Conservation (phyloP, 2,797 vertebrate species). For the Bryconaethiops microstoma region DNA sequence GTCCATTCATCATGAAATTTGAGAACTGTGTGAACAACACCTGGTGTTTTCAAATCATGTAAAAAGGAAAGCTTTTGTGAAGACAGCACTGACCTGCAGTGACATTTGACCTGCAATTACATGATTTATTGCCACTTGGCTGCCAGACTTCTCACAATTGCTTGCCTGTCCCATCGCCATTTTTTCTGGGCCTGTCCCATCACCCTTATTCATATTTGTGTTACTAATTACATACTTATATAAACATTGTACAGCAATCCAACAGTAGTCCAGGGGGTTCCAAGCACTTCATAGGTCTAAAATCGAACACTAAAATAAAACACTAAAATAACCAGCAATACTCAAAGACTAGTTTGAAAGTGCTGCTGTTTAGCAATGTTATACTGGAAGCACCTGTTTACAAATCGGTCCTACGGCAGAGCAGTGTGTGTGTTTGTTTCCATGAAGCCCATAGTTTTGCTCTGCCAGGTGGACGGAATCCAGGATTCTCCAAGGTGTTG, state of each 20-base stretch:
- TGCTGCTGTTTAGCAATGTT: background rate
- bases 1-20: no score
- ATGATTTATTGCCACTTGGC: background rate
- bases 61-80: no score
- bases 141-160: background rate
- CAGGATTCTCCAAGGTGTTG: background rate
- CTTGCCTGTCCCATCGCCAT: no score
- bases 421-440: background rate
- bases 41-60: no score
- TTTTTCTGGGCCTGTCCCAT: no score
- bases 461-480: constrained; percentile 24
- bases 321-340: background rate
- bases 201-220: no score
- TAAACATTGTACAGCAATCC: background rate
- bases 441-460: constrained; percentile 1
- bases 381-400: background rate
- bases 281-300: background rate
- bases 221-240: no score
- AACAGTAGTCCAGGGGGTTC: background rate
- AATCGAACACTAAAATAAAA: background rate
- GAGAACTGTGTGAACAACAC: no score
- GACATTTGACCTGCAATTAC: background rate
- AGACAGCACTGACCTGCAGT: background rate
- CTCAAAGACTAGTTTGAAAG: background rate
- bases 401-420: background rate